These are phyloP conservation scores for Semotilus atromaculatus DNA, from an alignment of 2,797 vertebrate genomes.

Conservation along the genomic window DNA sequence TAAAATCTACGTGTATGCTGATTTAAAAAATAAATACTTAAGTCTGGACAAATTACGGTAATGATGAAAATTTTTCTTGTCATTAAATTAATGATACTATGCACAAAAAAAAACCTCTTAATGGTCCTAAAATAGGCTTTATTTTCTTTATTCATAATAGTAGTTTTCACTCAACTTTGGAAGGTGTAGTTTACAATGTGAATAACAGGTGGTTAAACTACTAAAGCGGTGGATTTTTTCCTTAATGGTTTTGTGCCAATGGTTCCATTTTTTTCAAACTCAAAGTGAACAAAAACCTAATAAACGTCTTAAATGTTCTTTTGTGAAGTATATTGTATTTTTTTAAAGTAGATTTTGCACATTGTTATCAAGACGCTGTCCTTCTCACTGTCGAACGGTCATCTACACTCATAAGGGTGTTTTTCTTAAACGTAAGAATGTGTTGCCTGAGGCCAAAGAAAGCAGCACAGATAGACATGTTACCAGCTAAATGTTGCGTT, in stretches of 20 bases:
- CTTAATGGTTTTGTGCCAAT: conserved; percentile 9
- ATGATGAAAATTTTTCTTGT: not conserved
- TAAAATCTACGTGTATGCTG: not conserved
- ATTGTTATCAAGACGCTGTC: conserved; percentile 53
- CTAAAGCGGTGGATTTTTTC: conserved; percentile 8
- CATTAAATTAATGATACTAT: not conserved
- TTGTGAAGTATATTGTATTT: conserved; percentile 30
- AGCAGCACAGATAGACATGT: conserved; percentile 28
- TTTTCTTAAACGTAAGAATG: conserved; percentile 17
- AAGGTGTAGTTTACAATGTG: conserved; percentile 30
- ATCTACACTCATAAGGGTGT: conserved; percentile 5
- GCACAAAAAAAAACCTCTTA: not conserved
- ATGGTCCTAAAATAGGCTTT: not conserved
- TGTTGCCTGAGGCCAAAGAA: conserved; percentile 38
- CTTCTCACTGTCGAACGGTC: conserved; percentile 29
- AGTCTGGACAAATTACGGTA: not conserved
- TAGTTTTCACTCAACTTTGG: not conserved
- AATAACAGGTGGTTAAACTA: conserved; percentile 18
- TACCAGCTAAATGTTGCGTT: not conserved
- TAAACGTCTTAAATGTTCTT: conserved; percentile 6
- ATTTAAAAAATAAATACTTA: not conserved
- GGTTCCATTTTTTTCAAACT: not conserved
- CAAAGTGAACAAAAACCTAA: not conserved
- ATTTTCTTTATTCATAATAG: not conserved
- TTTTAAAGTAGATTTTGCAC: conserved; percentile 58